A percentile compares a stretch with the other conserved stretches of the same genome.
Conservation (phyloP, 2,797 vertebrate species). For the Ceyx erithaca region DNA sequence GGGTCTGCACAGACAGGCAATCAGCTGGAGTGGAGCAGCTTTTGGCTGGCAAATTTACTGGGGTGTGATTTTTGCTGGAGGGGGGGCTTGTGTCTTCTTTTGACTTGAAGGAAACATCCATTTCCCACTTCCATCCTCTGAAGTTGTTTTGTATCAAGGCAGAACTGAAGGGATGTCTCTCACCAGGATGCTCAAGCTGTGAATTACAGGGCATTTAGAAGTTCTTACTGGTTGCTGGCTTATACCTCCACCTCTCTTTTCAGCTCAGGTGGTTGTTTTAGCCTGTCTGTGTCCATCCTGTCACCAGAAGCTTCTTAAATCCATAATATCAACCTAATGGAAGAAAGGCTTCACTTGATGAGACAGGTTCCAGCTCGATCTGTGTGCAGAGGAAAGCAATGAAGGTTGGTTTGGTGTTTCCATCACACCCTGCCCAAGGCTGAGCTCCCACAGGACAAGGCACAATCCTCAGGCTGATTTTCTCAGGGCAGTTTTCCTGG, state of each 20-base stretch:
- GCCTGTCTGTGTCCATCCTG: conserved; percentile 27
- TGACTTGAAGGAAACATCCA: background rate
- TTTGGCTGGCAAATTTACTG: background rate
- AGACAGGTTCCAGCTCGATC: background rate
- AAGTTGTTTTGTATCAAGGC: background rate
- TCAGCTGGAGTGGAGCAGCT: background rate
- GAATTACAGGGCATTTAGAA: background rate
- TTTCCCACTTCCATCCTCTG: background rate
- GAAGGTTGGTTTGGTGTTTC: background rate
- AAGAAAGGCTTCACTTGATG: conserved; percentile 18
- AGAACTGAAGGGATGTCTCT: background rate
- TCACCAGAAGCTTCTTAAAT: conserved; percentile 24
- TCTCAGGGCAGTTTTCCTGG: background rate
- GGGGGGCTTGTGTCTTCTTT: background rate
- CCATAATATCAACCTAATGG: conserved; percentile 38
- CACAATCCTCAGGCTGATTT: background rate
- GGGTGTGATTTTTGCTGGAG: background rate
- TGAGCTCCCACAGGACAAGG: background rate
- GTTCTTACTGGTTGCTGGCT: background rate
- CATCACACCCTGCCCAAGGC: background rate
- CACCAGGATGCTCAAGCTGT: background rate
- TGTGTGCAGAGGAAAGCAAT: background rate
- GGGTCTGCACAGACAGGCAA: background rate
- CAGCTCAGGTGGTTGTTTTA: conserved; percentile 38
- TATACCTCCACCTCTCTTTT: background rate